Conservation (phyloP, 2,888 invertebrate genomes). For the Bombylius major region DNA sequence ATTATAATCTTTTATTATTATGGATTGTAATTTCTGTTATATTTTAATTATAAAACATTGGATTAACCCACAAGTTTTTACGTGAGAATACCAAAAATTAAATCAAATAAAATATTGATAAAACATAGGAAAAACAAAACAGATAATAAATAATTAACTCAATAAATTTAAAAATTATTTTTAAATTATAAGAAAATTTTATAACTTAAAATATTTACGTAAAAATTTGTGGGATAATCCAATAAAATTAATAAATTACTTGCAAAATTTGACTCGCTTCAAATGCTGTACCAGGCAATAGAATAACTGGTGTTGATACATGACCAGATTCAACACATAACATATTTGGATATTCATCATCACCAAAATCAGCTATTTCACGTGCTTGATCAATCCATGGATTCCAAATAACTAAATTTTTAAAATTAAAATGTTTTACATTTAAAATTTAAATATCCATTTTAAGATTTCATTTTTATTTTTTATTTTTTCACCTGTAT, state of each 20-base stretch:
- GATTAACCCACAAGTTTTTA: not conserved
- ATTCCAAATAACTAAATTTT: conserved; percentile 74
- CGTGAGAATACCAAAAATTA: too few relatives aligned
- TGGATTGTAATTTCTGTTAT: conserved; percentile 3
- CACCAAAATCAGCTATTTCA: conserved; percentile 89
- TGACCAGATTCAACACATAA: conserved; percentile 91
- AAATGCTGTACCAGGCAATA: conserved; percentile 82
- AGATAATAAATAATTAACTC: too few relatives aligned
- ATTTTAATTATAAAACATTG: conserved; percentile 3
- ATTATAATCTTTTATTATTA: conserved; percentile 28
- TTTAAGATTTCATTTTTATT: too few relatives aligned
- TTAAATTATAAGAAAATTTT: too few relatives aligned
- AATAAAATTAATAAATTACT: conserved; percentile 36
- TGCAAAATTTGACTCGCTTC: conserved; percentile 84
- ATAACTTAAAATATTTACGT: too few relatives aligned
- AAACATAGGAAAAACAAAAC: too few relatives aligned
- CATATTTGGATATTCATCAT: conserved; percentile 94
- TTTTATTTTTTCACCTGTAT: conserved; percentile 53
- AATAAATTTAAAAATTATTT: too few relatives aligned
- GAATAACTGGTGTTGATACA: conserved; percentile 74
- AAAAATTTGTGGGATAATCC: too few relatives aligned
- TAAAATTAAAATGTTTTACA: too few relatives aligned
- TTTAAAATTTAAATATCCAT: too few relatives aligned
- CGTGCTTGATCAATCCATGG: conserved; percentile 91
- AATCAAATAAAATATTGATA: too few relatives aligned